Percentiles rank a stretch among this genome's conserved stretches.
These are phyloP conservation scores for Melitaea cinxia DNA, from an alignment of 1,140 invertebrate genomes.

Conservation along the genomic window DNA sequence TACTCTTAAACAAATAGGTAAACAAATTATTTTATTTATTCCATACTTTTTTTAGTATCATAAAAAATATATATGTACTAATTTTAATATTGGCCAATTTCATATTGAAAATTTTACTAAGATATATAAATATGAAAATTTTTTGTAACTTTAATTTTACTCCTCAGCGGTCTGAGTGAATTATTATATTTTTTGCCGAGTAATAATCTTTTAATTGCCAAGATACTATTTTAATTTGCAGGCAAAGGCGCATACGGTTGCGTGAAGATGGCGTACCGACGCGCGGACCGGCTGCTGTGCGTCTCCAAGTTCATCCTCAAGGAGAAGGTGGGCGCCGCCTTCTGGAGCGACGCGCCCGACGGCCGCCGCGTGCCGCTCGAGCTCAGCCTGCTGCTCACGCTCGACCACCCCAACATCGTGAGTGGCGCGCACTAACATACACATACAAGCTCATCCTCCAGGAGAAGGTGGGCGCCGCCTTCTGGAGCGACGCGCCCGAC, in stretches of 20 bases:
- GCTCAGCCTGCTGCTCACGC: slow-evolving; percentile 84
- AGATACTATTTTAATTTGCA: too few species aligned
- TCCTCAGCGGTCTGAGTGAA: too few species aligned
- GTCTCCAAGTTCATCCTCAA: slow-evolving; percentile 90
- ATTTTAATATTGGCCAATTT: too few species aligned
- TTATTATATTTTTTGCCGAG: too few species aligned
- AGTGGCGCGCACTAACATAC: slow-evolving; percentile 40
- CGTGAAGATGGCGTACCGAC: slow-evolving; percentile 86
- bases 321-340: slow-evolving; percentile 86
- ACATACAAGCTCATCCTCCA: slow-evolving; percentile 59
- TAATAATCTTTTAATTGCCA: too few species aligned
- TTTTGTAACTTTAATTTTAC: too few species aligned
- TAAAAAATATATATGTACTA: too few species aligned
- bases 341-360: slow-evolving; percentile 84
- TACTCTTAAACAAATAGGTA: slow-evolving; percentile 87
- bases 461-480: slow-evolving; percentile 86
- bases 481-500: slow-evolving; percentile 84
- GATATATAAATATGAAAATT: too few species aligned
- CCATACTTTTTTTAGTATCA: too few species aligned
- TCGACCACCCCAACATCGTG: slow-evolving; percentile 89
- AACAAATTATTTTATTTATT: slow-evolving; percentile 17
- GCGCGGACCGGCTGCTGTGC: slow-evolving; percentile 84
- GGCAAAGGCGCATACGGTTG: slow-evolving; percentile 89
- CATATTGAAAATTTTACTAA: too few species aligned
- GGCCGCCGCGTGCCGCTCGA: slow-evolving; percentile 85